A percentile compares a stretch with the other conserved stretches of the same genome.
These are phyloP conservation scores for Cardiocondyla obscurior DNA, from an alignment of 1,140 invertebrate species.

Conservation along the genomic window DNA sequence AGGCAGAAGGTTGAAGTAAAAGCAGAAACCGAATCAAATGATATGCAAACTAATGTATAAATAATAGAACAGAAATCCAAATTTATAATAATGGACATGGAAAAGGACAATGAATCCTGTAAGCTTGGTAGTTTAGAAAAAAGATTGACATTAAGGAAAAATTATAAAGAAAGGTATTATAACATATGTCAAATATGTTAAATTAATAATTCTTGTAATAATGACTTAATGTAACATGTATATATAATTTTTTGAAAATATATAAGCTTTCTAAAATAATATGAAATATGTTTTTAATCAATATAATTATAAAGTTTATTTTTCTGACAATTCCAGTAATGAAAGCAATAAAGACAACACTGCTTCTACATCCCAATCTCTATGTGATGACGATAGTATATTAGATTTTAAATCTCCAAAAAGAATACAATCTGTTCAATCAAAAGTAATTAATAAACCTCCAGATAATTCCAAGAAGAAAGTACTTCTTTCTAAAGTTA, in stretches of 20 bases:
- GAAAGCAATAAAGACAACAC: neutral
- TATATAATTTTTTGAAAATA: neutral
- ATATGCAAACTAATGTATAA: neutral
- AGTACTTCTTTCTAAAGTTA: constrained; percentile 13
- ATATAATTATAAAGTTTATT: neutral
- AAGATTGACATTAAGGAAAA: constrained; percentile 37
- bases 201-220: constrained; percentile 12
- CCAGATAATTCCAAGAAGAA: neutral
- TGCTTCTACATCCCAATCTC: neutral
- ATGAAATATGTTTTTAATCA: neutral
- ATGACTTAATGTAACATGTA: neutral
- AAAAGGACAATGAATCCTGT: neutral
- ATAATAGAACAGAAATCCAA: neutral
- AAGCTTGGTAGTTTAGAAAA: neutral
- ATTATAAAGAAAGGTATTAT: constrained; percentile 27
- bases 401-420: constrained; percentile 78
- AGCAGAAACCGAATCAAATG: neutral
- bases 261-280: neutral
- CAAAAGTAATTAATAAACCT: constrained; percentile 29
- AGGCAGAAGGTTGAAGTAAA: neutral
- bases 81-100: neutral
- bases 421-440: constrained; percentile 58
- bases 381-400: constrained; percentile 70
- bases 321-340: neutral
- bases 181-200: neutral